phyloP scores from a whole-genome alignment of 2,113 vertebrate genomes.

The Semicossyphus pulcher region DNA sequence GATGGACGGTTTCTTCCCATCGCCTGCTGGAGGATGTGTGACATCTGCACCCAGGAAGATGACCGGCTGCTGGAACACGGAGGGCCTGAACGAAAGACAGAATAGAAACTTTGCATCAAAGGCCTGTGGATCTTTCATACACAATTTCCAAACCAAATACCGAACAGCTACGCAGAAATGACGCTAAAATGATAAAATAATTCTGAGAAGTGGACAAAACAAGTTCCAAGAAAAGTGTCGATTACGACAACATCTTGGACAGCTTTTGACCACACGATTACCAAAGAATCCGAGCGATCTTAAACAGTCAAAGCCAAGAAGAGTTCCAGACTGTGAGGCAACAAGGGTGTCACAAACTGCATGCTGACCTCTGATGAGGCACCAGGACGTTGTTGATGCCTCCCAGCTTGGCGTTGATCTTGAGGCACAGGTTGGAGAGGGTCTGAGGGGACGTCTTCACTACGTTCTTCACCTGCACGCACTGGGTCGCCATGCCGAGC shows the following conservation, averaged over 20 bases:
- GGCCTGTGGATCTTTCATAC: neutral
- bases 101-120: neutral
- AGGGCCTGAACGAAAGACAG: slow-evolving; percentile 85
- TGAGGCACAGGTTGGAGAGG: slow-evolving; percentile 97
- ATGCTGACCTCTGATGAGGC: slow-evolving; percentile 93
- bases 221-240: neutral
- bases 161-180: neutral
- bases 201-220: neutral
- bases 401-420: slow-evolving; percentile 98
- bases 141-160: neutral
- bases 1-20: slow-evolving; percentile 98
- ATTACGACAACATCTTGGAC: neutral
- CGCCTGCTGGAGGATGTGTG: slow-evolving; percentile 95
- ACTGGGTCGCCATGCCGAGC: slow-evolving; percentile 98
- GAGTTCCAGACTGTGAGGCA: neutral
- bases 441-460: slow-evolving; percentile 99
- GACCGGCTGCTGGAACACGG: slow-evolving; percentile 98
- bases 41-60: slow-evolving; percentile 98
- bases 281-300: neutral
- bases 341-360: neutral
- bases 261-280: slow-evolving; percentile 15
- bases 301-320: neutral
- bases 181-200: neutral
- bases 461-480: slow-evolving; percentile 98
- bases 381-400: slow-evolving; percentile 99